Percentiles rank a stretch among this genome's conserved stretches.
These are phyloP conservation scores for Marmota flaviventris DNA, from an alignment of 2,113 vertebrate species.

Conservation along the genomic window DNA sequence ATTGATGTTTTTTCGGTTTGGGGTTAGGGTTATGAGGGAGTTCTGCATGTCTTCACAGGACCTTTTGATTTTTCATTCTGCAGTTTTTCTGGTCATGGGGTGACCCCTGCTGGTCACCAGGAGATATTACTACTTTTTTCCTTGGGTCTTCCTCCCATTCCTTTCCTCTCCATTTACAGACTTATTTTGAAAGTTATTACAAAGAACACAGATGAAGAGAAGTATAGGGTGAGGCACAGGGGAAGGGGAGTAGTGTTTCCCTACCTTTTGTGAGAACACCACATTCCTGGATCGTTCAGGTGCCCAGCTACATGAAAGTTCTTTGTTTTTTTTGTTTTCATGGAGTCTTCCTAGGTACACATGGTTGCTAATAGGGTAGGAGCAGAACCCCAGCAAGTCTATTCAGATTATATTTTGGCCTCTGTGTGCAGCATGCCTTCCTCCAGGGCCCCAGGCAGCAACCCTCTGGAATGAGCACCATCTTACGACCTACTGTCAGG, in stretches of 20 bases:
- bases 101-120: slow-evolving; percentile 77
- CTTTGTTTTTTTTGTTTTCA: not conserved
- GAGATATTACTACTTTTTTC: not conserved
- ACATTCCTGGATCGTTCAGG: rapidly evolving
- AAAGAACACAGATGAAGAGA: not conserved
- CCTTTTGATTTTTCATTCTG: not conserved
- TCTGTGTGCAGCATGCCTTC: too few species aligned
- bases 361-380: not conserved
- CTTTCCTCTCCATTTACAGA: not conserved
- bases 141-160: too few species aligned
- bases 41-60: not conserved
- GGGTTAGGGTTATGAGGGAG: not conserved
- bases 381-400: not conserved
- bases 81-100: slow-evolving; percentile 68
- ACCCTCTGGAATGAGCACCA: not conserved
- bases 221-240: rapidly evolving
- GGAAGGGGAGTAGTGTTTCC: too few species aligned
- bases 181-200: not conserved
- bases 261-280: rapidly evolving
- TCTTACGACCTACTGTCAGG: not conserved
- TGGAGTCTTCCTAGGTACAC: not conserved
- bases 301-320: not conserved
- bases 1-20: not conserved
- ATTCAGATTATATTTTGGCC: not conserved
- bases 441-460: not conserved